Percentiles rank a stretch among this genome's conserved stretches.
phyloP scores from a whole-genome alignment of 2,888 invertebrate genomes.

The Drosophila eohydei region DNA sequence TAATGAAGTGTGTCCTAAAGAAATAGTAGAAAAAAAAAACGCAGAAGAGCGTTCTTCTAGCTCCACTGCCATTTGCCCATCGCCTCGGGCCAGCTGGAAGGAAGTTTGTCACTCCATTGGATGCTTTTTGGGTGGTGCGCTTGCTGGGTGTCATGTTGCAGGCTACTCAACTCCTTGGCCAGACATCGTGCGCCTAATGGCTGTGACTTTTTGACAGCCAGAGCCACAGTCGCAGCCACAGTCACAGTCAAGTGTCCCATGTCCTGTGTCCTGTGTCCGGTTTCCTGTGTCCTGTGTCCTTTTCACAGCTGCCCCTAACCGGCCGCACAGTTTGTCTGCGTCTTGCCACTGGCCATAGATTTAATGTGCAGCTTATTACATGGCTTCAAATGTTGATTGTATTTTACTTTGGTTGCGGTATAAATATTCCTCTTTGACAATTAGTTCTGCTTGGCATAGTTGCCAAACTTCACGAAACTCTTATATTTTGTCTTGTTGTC shows the following conservation, averaged over 20 bases:
- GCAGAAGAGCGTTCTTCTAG: not conserved
- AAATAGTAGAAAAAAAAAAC: not conserved
- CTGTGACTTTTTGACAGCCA: constrained; percentile 81
- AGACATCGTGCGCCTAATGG: constrained; percentile 69
- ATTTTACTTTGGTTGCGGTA: constrained; percentile 33
- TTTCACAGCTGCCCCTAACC: not conserved
- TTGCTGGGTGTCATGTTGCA: constrained; percentile 15
- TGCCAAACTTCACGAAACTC: constrained; percentile 18
- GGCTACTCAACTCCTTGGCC: constrained; percentile 10
- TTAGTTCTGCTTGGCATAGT: constrained; percentile 18
- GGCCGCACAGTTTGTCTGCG: constrained; percentile 33
- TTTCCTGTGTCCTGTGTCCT: constrained; percentile 47
- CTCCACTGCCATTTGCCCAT: constrained; percentile 1
- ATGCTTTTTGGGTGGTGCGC: not conserved
- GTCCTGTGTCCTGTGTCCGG: constrained; percentile 23
- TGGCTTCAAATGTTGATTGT: constrained; percentile 47
- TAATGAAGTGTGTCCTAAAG: constrained; percentile 48
- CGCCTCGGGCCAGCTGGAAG: constrained; percentile 8
- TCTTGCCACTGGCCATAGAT: constrained; percentile 56
- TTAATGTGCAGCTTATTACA: constrained; percentile 66
- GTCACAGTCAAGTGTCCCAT: not conserved
- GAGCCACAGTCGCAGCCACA: constrained; percentile 43
- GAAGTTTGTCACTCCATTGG: constrained; percentile 51
- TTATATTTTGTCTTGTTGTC: not conserved
- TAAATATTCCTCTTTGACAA: constrained; percentile 21